These are phyloP conservation scores for Temnothorax curvispinosus DNA, from an alignment of 1,140 invertebrate genomes.

Conservation along the genomic window DNA sequence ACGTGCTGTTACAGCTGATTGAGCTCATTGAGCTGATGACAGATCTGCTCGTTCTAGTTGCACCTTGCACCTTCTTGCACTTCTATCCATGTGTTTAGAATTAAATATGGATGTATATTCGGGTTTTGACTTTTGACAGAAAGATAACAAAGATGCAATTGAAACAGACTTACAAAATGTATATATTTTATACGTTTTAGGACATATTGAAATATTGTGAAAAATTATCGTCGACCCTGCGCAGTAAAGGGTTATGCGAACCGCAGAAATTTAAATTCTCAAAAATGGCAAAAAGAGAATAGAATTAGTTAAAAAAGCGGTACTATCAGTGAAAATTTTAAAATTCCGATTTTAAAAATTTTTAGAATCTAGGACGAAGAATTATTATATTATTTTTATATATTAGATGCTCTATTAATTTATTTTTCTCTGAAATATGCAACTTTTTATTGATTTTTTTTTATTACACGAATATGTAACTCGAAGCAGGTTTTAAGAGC, in stretches of 20 bases:
- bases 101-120: background rate
- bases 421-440: background rate
- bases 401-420: background rate
- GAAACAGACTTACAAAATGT: background rate
- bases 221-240: background rate
- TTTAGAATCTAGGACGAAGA: background rate
- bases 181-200: background rate
- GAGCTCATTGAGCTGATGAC: background rate
- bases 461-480: background rate
- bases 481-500: background rate
- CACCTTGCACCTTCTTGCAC: background rate
- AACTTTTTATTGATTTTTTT: background rate
- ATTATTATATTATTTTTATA: background rate
- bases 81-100: background rate
- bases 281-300: background rate
- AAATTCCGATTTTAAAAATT: background rate
- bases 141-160: background rate
- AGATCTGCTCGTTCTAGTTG: background rate
- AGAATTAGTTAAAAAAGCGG: background rate
- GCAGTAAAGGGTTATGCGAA: background rate
- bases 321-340: background rate
- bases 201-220: background rate
- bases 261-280: background rate
- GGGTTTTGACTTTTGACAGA: background rate
- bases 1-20: background rate